Evolutionary conservation across 2,888 invertebrate species (phyloP).

Genomic region (Eristalis intricaria): DNA sequence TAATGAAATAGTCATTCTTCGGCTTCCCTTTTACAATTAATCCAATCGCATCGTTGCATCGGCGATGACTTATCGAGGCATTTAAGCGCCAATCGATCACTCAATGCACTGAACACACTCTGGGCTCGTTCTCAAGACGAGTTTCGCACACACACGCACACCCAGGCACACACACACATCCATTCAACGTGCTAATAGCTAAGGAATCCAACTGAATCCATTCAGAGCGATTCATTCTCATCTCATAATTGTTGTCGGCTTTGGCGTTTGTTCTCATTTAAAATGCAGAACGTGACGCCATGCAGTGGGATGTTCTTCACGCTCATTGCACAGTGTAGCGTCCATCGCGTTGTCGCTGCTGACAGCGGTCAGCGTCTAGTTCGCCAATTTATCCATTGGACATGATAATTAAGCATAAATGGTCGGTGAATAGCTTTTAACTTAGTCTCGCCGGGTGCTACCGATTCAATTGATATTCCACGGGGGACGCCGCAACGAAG

Average conservation of each 20-base stretch:
- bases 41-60: neutral
- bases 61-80: constrained; percentile 30
- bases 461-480: constrained; percentile 65
- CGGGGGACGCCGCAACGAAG: constrained; percentile 43
- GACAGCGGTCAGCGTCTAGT: constrained; percentile 42
- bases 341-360: neutral
- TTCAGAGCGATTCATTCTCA: constrained; percentile 8
- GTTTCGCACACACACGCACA: neutral
- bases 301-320: constrained; percentile 24
- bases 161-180: constrained; percentile 53
- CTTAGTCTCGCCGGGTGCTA: constrained; percentile 38
- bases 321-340: constrained; percentile 35
- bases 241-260: constrained; percentile 64
- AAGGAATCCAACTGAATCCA: constrained; percentile 51
- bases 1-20: neutral
- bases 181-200: constrained; percentile 69
- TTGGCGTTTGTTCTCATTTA: constrained; percentile 68
- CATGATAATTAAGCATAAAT: constrained; percentile 70
- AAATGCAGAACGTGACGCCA: constrained; percentile 69
- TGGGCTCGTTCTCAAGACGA: neutral
- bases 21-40: constrained; percentile 3
- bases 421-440: constrained; percentile 53
- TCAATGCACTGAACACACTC: constrained; percentile 8
- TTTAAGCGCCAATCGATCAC: constrained; percentile 66
- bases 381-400: constrained; percentile 66